These are phyloP conservation scores for Colostygia pectinataria DNA, from an alignment of 2,888 invertebrate species.

Conservation along the genomic window DNA sequence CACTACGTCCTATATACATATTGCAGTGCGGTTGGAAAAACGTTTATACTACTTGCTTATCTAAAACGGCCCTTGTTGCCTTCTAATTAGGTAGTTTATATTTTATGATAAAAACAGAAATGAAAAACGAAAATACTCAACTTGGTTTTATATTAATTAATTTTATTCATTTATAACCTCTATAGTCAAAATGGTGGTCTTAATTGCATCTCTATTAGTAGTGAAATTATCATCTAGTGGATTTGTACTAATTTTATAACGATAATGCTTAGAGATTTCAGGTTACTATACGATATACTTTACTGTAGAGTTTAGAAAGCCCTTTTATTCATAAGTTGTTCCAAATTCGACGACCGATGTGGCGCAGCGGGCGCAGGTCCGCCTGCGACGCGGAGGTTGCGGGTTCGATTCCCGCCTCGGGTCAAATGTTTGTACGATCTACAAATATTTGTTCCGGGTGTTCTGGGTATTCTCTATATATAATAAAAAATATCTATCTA, in stretches of 20 bases:
- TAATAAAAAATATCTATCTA: too few species aligned
- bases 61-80: conserved; percentile 38
- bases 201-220: conserved; percentile 65
- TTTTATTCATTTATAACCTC: conserved; percentile 76
- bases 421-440: too few species aligned
- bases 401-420: too few species aligned
- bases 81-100: conserved; percentile 25
- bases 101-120: conserved; percentile 1
- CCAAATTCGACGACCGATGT: too few species aligned
- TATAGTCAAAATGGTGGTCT: conserved; percentile 66
- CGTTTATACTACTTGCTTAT: conserved; percentile 19
- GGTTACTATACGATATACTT: not conserved
- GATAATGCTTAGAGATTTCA: conserved; percentile 12
- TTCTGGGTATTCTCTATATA: too few species aligned
- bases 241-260: conserved; percentile 66
- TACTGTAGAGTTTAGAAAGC: too few species aligned
- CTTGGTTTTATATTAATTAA: conserved; percentile 63
- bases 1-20: conserved; percentile 38
- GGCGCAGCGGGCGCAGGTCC: too few species aligned
- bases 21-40: conserved; percentile 36
- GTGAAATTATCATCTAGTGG: conserved; percentile 50
- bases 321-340: too few species aligned
- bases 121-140: conserved; percentile 35
- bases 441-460: too few species aligned
- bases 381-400: too few species aligned